Evolutionary conservation across 2,888 invertebrate genomes (phyloP), one percentile per base, ranked within the genome.

Genomic region (Cephus nigrinus): DNA sequence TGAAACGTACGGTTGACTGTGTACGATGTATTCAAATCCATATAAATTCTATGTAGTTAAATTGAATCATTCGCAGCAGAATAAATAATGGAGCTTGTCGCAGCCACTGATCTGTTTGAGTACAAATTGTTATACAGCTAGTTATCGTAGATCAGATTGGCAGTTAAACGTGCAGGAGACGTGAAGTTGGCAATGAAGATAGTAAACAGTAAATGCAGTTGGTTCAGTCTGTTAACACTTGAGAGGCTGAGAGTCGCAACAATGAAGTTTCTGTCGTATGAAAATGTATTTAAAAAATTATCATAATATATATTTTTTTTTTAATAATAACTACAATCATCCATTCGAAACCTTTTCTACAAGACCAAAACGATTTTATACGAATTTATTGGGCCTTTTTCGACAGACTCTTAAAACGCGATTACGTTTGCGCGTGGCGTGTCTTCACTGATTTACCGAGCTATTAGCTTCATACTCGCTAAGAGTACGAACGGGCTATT

Each of bases 251-350:
- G 1, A 33, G 34, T 15, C 12, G 33, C n/a, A n/a, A 12, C 15
- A 11, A 30, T 33, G 69, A 23, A 33, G 36, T 32, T 33, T 73
- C 33, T 9, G 40, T 23, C 93, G 92, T 11, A 84, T 86, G 35
- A 91, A 90, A 32, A 93, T 93, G 36, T 1, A 93, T 85, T 89
- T 30, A 84, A 88, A 40, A 84, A 88, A 68, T 93, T 89, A 82
- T 40, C 1, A 40, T 23, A 1, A 15, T 40, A 35, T 3, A 35
- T 36, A 36, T 36, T 55, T 55, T 23, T 55, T 55, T 55, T 2
- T 32, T 4, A 9, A 23, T 55, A 4, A 5, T 23, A 55, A 23
- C 55, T 2, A 55, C 23, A 23, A 55, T 23, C 5, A 55, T 55
- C 9, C 55, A 9, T 9, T 9, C 5, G 2, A 23, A 55, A 55